Evolutionary conservation across 2,113 vertebrate genomes (phyloP).

Genomic region (Nyctereutes procyonoides): DNA sequence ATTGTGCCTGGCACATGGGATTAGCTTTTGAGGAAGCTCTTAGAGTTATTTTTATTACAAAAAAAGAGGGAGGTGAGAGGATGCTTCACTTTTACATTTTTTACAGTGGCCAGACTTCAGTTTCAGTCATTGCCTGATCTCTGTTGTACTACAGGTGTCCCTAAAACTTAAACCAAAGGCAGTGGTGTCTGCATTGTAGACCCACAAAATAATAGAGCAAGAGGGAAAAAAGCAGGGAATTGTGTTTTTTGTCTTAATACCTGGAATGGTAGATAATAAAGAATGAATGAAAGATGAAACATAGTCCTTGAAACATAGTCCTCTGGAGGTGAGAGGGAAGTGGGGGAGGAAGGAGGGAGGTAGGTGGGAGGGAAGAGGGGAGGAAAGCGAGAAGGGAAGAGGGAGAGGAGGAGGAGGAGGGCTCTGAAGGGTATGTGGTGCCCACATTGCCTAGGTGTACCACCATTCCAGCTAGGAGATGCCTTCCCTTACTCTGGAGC

Average conservation of each 20-base stretch:
- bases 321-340: not conserved
- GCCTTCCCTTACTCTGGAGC: not conserved
- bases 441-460: not conserved
- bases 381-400: not conserved
- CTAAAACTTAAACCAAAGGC: not conserved
- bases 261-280: not conserved
- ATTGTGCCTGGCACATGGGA: too few species aligned
- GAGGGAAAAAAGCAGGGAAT: not conserved
- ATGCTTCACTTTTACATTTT: not conserved
- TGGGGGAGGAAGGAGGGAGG: not conserved
- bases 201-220: not conserved
- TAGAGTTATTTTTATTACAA: not conserved
- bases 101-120: not conserved
- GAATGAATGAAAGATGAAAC: not conserved
- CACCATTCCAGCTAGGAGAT: not conserved
- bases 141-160: not conserved
- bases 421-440: not conserved
- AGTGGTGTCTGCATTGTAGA: not conserved
- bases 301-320: not conserved
- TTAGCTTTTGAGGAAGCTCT: conserved; percentile 10
- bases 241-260: not conserved
- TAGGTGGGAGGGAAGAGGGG: not conserved
- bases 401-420: not conserved
- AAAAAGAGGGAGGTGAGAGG: not conserved
- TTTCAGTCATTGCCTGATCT: not conserved